Base-by-base conservation (phyloP, 2,113 vertebrate genomes). In the Lepisosteus oculatus region DNA sequence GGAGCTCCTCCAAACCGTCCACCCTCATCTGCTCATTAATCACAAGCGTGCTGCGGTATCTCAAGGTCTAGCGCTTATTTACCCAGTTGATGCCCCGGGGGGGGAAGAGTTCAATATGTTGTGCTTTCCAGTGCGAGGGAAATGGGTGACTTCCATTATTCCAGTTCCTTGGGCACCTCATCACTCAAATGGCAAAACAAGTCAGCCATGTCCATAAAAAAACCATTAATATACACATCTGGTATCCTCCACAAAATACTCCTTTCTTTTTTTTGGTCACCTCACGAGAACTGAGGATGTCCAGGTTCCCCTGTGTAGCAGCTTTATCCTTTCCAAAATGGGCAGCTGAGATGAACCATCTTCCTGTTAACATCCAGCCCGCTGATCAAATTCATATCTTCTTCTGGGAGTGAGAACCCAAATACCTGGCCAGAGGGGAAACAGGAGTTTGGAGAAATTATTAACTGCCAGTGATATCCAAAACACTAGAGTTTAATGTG, bases 291-390 rank as follows among this genome's bases (percentile, higher is more conserved):
- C 47, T 51, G 47, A 6, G 47, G 9, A 9, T 51, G 29, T 51
- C 9, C 47, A 51, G 47, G 5, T 51, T 51, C 47, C 47, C 5
- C 9, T 51, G 47, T 51, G 47, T 9, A 29, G 29, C 29, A 29
- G 29, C 29, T 29, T 68, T 64, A 79, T 55, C 72, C 73, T 73
- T 77, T 82, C 83, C 83, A 84, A 15, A 82, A 65, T 1, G 80
- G 80, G 65, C 65, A 76, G 47, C 57, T 75, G 67, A 82, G 74
- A 54, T 78, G 75, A 68, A 84, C 70, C 3, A 82, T 55, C 17
- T 81, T 82, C 71, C 41, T 69, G 66, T 78, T 43, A 9, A 56
- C 41, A 63, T 78, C 65, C 6, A 84, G 66, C 5, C 15, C 51
- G 3, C 57, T 64, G 8, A 77, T 74, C 1, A 0, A 42, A 3